Base-by-base conservation (phyloP, 2,113 vertebrate species). In the Phrynocephalus versicolor region DNA sequence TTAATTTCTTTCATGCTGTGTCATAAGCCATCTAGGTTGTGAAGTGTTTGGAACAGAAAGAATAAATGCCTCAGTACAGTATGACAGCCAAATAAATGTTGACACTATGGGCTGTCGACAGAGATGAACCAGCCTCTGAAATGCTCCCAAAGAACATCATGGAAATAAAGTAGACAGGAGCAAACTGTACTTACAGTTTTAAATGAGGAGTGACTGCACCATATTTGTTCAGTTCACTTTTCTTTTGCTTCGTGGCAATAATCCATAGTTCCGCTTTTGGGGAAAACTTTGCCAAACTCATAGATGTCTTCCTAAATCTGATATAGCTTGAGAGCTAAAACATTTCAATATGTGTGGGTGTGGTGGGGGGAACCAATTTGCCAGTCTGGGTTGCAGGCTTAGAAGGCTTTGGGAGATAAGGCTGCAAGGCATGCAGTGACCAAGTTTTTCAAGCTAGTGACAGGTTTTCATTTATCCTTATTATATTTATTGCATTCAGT, bases 21-120 rank as follows among this genome's bases (percentile, higher is more conserved):
- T 90, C 74, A 35, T 83, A 84, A 92, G 76, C 84, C 84, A 0
- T 82, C 85, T 87, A 71, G 27, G 45, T 81, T 86, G 65, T 0
- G 1, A 86, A 81, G 41, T 86, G 65, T 83, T 82, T 79, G 67
- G 27, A 45, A 86, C 39, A 87, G 37, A 81, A 69, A 81, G 72
- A 84, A 64, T 77, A 39, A 88, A 78, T 85, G 84, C 70, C 79
- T 90, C 62, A 64, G 84, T 75, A 33, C 45, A 79, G 10, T 85
- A 87, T 90, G 79, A 81, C 91, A 92, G 77, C 45, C 87, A 86
- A 55, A 82, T 89, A 58, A n/a, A 76, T 82, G 77, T 80, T 71
- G 85, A 64, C n/a, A 85, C 1, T 69, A 75, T 81, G 87, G 79
- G 84, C 87, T 83, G 81, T 88, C 83, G 92, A 30, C 0, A 51